These are phyloP conservation scores for Neocloeon triangulifer DNA, from an alignment of 1,140 invertebrate species.

Conservation along the genomic window DNA sequence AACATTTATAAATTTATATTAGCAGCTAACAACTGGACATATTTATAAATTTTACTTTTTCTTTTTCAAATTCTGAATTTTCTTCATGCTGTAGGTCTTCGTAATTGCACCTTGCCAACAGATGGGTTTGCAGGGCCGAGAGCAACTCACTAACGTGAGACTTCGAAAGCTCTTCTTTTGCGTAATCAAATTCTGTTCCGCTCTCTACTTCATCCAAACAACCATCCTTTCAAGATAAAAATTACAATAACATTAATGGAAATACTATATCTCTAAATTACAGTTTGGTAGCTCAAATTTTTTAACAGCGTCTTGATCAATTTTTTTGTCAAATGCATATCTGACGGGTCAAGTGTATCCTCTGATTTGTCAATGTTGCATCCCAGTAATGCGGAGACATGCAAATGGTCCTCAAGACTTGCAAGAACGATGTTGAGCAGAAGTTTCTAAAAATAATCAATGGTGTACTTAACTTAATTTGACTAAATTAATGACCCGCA, in stretches of 20 bases:
- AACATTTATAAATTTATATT: too few species aligned
- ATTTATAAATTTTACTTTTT: too few species aligned
- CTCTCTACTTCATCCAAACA: constrained; percentile 16
- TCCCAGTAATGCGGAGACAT: constrained; percentile 29
- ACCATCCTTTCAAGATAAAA: constrained; percentile 14
- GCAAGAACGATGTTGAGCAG: constrained; percentile 33
- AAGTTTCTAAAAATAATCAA: constrained; percentile 21
- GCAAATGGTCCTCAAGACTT: constrained; percentile 34
- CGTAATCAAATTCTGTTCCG: constrained; percentile 16
- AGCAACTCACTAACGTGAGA: constrained; percentile 25
- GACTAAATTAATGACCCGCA: too few species aligned
- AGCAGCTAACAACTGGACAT: too few species aligned
- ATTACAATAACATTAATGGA: too few species aligned
- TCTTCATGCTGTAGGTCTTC: too few species aligned
- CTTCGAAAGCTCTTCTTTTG: constrained; percentile 13
- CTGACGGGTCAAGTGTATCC: constrained; percentile 11
- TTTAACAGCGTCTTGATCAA: constrained; percentile 31
- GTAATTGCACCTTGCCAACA: constrained; percentile 21
- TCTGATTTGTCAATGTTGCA: constrained; percentile 15
- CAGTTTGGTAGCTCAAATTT: constrained; percentile 27
- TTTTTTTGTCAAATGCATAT: constrained; percentile 22
- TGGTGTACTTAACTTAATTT: not conserved
- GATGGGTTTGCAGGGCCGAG: constrained; percentile 32
- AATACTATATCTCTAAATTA: constrained; percentile 13
- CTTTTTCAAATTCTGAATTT: too few species aligned